Conservation (phyloP, 2,888 invertebrate species). For the Cosmia trapezina region DNA sequence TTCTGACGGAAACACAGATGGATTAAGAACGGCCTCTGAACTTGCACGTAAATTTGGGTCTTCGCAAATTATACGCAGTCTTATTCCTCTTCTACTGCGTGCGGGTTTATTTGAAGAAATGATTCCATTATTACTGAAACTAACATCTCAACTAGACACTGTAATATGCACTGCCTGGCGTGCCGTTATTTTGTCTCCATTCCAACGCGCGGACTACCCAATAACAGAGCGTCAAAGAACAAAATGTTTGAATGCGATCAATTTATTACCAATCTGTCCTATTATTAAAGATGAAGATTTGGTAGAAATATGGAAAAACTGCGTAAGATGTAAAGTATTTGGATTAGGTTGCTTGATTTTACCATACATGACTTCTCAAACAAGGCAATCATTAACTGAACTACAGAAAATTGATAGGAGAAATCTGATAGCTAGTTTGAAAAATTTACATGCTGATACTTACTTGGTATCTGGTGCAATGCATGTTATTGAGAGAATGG, state of each 20-base stretch:
- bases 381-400: slow-evolving; percentile 80
- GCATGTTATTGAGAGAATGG: slow-evolving; percentile 84
- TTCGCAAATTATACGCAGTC: slow-evolving; percentile 73
- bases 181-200: slow-evolving; percentile 84
- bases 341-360: slow-evolving; percentile 86
- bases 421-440: slow-evolving; percentile 84
- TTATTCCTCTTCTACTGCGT: slow-evolving; percentile 79
- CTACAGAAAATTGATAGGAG: slow-evolving; percentile 85
- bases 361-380: slow-evolving; percentile 84
- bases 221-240: slow-evolving; percentile 85
- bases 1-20: slow-evolving; percentile 78
- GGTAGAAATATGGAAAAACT: slow-evolving; percentile 87
- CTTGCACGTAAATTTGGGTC: slow-evolving; percentile 80
- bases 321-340: slow-evolving; percentile 84
- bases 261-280: slow-evolving; percentile 86
- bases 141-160: slow-evolving; percentile 78
- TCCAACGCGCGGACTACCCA: slow-evolving; percentile 87
- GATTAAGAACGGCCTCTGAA: slow-evolving; percentile 81
- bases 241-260: slow-evolving; percentile 85
- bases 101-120: slow-evolving; percentile 82
- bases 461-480: slow-evolving; percentile 87
- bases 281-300: slow-evolving; percentile 86
- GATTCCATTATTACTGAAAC: slow-evolving; percentile 82
- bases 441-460: slow-evolving; percentile 86
- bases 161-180: slow-evolving; percentile 84